phyloP scores from a whole-genome alignment of 2,797 vertebrate genomes.

The Iguana delicatissima region DNA sequence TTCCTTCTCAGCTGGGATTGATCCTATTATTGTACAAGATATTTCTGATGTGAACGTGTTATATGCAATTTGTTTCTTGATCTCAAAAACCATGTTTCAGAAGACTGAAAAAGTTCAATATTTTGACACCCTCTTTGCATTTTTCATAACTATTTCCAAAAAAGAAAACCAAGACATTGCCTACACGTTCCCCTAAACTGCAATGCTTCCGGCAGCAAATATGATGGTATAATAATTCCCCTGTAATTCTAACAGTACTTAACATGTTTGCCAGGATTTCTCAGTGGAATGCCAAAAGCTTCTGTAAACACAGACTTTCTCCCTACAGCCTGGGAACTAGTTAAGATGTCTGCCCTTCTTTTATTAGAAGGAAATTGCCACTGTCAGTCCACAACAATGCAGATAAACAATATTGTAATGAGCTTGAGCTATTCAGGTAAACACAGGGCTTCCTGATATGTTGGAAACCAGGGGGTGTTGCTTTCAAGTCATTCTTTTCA shows the following conservation, averaged over 20 bases:
- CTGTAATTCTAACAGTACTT: constrained; percentile 36
- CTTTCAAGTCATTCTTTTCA: constrained; percentile 77
- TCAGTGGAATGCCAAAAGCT: constrained; percentile 60
- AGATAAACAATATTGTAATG: constrained; percentile 69
- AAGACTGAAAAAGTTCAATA: no score
- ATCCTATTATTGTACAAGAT: background rate
- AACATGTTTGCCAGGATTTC: constrained; percentile 39
- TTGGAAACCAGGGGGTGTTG: constrained; percentile 63
- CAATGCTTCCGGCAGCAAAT: constrained; percentile 31
- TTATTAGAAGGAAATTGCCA: constrained; percentile 76
- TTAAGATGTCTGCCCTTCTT: constrained; percentile 72
- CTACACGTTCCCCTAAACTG: background rate
- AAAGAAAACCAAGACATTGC: no score
- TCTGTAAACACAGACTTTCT: constrained; percentile 63
- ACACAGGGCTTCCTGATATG: constrained; percentile 76
- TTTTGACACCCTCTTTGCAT: no score
- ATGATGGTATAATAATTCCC: constrained; percentile 38
- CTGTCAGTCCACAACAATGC: constrained; percentile 78
- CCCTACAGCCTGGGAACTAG: constrained; percentile 76
- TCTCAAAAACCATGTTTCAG: no score
- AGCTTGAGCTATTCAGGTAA: constrained; percentile 75
- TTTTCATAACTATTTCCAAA: no score
- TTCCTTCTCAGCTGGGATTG: background rate
- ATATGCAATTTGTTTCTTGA: background rate
- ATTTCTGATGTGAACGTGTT: background rate